Evolutionary conservation across 2,113 vertebrate genomes (phyloP).

Genomic region (Trematomus loennbergii): DNA sequence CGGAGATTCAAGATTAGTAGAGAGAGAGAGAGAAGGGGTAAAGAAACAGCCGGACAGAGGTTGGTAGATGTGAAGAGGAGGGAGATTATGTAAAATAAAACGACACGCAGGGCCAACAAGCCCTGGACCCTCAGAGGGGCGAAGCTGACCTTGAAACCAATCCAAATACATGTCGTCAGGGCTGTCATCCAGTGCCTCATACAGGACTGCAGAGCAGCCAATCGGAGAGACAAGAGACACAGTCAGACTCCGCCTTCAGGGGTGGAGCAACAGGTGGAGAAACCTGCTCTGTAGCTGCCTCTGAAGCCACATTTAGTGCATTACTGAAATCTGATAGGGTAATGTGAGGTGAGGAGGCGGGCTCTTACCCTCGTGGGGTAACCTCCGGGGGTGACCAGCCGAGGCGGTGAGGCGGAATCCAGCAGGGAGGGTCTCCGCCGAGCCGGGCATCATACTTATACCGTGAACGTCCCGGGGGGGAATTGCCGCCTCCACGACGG

Average conservation of each 20-base stretch:
- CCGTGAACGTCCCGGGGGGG: slow-evolving; percentile 94
- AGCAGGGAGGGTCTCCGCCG: slow-evolving; percentile 95
- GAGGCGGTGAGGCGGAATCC: slow-evolving; percentile 96
- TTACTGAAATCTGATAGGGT: neutral
- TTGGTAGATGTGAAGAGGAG: slow-evolving; percentile 45
- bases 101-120: slow-evolving; percentile 58
- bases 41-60: slow-evolving; percentile 55
- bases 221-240: slow-evolving; percentile 78
- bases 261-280: slow-evolving; percentile 19
- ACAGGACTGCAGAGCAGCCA: slow-evolving; percentile 81
- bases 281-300: slow-evolving; percentile 16
- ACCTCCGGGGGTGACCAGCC: slow-evolving; percentile 92
- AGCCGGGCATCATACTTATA: slow-evolving; percentile 99
- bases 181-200: slow-evolving; percentile 84
- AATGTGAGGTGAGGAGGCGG: neutral
- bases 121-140: slow-evolving; percentile 54
- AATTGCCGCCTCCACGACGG: slow-evolving; percentile 98
- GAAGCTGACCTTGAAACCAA: slow-evolving; percentile 87
- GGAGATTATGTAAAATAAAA: slow-evolving; percentile 33
- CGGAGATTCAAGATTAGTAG: slow-evolving; percentile 22
- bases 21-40: slow-evolving; percentile 33
- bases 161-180: slow-evolving; percentile 86
- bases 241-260: slow-evolving; percentile 58
- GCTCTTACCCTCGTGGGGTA: slow-evolving; percentile 90
- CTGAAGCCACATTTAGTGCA: neutral